Conservation (phyloP, 2,797 vertebrate genomes). For the Coregonus sp. region DNA sequence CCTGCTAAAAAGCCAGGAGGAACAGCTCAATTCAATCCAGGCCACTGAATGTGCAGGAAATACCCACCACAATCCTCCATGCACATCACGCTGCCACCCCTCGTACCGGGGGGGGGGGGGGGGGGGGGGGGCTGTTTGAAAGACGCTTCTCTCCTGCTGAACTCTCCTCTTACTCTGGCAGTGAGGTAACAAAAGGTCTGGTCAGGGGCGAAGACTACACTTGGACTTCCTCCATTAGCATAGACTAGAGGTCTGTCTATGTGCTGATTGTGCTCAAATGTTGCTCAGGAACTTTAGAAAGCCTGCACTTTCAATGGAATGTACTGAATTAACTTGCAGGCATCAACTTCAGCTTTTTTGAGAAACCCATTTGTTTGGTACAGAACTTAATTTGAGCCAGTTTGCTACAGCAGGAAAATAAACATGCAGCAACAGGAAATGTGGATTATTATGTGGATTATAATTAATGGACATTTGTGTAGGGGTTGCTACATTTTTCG, state of each 20-base stretch:
- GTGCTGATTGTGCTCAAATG: neutral
- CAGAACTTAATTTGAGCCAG: neutral
- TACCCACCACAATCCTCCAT: conserved; percentile 29
- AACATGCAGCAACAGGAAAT: too few species aligned
- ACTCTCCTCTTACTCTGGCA: neutral
- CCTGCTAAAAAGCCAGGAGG: conserved; percentile 39
- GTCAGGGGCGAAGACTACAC: neutral
- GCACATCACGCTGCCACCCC: conserved; percentile 25
- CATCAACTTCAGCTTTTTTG: neutral
- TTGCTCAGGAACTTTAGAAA: neutral
- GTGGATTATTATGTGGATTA: too few species aligned
- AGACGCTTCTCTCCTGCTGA: conserved; percentile 13
- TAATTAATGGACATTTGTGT: too few species aligned
- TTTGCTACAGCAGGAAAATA: too few species aligned
- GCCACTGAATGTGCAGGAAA: conserved; percentile 62
- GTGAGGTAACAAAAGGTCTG: neutral
- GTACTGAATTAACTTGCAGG: neutral
- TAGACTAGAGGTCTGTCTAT: neutral
- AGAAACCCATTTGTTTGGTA: neutral
- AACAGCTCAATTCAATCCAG: conserved; percentile 31
- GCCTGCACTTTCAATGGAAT: neutral
- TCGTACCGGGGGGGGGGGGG: conserved; percentile 5
- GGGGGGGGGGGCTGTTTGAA: neutral
- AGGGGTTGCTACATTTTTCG: too few species aligned
- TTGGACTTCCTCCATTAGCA: neutral